phyloP scores from a whole-genome alignment of 2,888 invertebrate genomes.

The Argyra leucocephala region DNA sequence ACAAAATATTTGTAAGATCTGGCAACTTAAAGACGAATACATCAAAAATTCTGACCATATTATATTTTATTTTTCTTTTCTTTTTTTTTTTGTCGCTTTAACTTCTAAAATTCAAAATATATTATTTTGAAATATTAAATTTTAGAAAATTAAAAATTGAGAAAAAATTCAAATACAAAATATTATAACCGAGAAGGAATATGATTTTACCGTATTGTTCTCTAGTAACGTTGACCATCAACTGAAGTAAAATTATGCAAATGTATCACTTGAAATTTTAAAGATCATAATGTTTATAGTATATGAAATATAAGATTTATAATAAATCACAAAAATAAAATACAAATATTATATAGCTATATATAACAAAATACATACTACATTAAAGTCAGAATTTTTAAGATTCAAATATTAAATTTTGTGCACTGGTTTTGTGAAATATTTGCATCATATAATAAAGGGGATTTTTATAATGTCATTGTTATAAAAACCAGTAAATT shows the following conservation, averaged over 20 bases:
- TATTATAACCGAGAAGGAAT: not conserved
- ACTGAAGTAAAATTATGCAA: not conserved
- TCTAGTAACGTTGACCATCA: not conserved
- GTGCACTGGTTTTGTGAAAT: not conserved
- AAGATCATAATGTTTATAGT: too few species aligned
- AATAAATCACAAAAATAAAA: too few species aligned
- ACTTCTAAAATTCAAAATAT: not conserved
- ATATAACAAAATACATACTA: too few species aligned
- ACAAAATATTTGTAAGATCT: slow-evolving; percentile 4
- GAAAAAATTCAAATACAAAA: not conserved
- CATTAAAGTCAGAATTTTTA: not conserved
- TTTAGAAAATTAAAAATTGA: not conserved
- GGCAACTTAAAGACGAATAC: slow-evolving; percentile 3
- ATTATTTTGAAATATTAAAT: too few species aligned
- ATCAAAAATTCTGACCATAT: not conserved
- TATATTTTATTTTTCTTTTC: too few species aligned
- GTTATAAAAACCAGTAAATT: not conserved
- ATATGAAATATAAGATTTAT: too few species aligned
- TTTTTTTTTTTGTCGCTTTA: not conserved
- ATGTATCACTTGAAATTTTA: not conserved
- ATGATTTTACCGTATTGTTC: not conserved
- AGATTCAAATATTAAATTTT: not conserved
- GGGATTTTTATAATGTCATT: not conserved
- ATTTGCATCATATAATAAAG: not conserved
- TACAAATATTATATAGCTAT: not conserved